phyloP scores from a whole-genome alignment of 1,140 invertebrate genomes.

The Drosophila mojavensis region DNA sequence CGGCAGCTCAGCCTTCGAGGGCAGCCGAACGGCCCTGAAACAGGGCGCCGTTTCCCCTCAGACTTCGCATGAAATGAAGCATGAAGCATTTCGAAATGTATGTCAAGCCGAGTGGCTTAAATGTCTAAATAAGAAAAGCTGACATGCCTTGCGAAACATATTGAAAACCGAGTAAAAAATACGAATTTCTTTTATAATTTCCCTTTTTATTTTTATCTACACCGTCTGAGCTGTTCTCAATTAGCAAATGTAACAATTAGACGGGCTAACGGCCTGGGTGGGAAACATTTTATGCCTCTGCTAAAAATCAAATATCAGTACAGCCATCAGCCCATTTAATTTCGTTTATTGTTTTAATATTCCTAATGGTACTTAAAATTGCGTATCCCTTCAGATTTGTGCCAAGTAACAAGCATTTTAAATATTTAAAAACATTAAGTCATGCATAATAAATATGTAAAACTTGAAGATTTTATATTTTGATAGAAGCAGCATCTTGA shows the following conservation, averaged over 20 bases:
- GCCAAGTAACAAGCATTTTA: background rate
- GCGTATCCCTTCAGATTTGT: background rate
- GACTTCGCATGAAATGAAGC: slow-evolving; percentile 25
- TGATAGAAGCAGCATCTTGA: too few species aligned
- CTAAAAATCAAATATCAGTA: background rate
- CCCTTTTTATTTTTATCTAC: background rate
- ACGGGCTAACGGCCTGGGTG: background rate
- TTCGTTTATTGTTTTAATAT: background rate
- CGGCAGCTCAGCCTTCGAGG: slow-evolving; percentile 54
- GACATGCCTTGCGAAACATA: slow-evolving; percentile 46
- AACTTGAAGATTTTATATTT: too few species aligned
- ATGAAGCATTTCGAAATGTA: slow-evolving; percentile 45
- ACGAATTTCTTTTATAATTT: slow-evolving; percentile 1
- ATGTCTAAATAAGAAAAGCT: slow-evolving; percentile 50
- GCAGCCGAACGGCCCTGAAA: slow-evolving; percentile 17
- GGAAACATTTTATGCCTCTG: too few species aligned
- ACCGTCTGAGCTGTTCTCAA: slow-evolving; percentile 8
- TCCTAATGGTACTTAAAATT: background rate
- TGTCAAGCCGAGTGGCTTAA: slow-evolving; percentile 38
- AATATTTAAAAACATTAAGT: background rate
- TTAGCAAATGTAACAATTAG: slow-evolving; percentile 30
- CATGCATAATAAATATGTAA: background rate
- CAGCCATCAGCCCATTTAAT: background rate
- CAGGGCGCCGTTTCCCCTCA: background rate
- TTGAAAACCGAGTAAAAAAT: slow-evolving; percentile 51